These are phyloP conservation scores for Kryptopterus vitreolus DNA, from an alignment of 2,797 vertebrate genomes.

Conservation along the genomic window DNA sequence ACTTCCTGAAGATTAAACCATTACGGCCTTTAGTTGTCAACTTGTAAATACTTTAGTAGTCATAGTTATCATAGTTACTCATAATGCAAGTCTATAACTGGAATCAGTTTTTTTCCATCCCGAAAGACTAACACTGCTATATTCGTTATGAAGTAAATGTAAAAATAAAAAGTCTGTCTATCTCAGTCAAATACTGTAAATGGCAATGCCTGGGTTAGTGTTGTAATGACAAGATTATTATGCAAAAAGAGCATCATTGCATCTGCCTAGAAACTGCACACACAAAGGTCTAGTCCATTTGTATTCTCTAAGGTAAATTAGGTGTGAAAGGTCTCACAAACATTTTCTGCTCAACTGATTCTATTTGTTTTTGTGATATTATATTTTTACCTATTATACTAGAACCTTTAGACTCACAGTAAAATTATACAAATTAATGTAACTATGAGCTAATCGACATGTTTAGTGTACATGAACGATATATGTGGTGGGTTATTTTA, in stretches of 20 bases:
- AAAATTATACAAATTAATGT: too few species aligned
- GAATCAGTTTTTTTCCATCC: not conserved
- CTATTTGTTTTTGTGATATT: slow-evolving; percentile 4
- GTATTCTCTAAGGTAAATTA: slow-evolving; percentile 20
- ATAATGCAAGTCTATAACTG: not conserved
- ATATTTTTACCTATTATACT: not conserved
- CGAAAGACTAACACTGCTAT: not conserved
- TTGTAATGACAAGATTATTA: slow-evolving; percentile 87
- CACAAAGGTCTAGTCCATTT: slow-evolving; percentile 4
- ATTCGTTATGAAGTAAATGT: not conserved
- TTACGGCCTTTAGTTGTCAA: not conserved
- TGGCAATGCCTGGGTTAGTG: slow-evolving; percentile 28
- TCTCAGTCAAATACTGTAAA: slow-evolving; percentile 14
- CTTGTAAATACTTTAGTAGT: not conserved
- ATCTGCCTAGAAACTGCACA: not conserved
- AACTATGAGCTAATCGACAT: too few species aligned
- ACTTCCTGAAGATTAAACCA: not conserved
- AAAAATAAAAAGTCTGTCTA: not conserved
- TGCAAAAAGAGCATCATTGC: slow-evolving; percentile 58
- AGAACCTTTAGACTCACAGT: not conserved
- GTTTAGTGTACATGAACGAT: too few species aligned
- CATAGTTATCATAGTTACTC: not conserved
- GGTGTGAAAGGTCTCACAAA: slow-evolving; percentile 7
- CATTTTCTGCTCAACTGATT: not conserved
- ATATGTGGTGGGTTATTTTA: too few species aligned